Base-by-base conservation (phyloP, 2,113 vertebrate species). In the Forbesichthys agassizii region DNA sequence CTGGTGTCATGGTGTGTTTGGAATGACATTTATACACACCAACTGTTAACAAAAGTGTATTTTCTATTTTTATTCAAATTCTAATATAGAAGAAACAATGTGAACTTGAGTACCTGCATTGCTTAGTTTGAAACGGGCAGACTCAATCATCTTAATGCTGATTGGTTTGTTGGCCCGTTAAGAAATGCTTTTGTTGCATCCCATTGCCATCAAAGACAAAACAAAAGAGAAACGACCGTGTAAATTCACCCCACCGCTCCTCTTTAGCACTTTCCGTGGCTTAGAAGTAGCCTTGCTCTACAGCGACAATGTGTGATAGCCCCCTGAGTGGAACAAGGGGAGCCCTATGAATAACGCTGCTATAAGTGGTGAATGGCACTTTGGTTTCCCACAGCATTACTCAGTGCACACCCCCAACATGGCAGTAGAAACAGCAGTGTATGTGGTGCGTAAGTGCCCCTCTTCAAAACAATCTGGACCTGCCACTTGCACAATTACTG, bases 291-390 rank as follows among this genome's bases (percentile, higher is more conserved):
- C 63, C 58, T 59, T 36, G 48, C 68, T 75, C 75, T 56, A 81
- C 58, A 47, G 61, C 76, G 69, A 86, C 87, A 84, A 88, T 84
- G 88, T 78, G 64, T 4, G 66, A 84, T 51, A 57, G 57, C 77
- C 80, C 83, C 60, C 76, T 33, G 77, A 74, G 86, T 74, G 78
- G 64, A 83, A 46, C 33, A 62, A 73, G 72, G 77, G 86, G 72
- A 78, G 70, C 72, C 53, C 80, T 79, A 81, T 80, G 88, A 91
- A 90, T 88, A 90, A 86, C 78, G 84, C 77, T 74, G 74, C 78
- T 76, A 64, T 57, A 73, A 85, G 80, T 74, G 57, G 75, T 89
- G 85, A 91, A 90, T 83, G 88, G 80, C 79, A 86, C 78, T 79
- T 76, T 74, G 71, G 74, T 83, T 88, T 86, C 84, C 84, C 80